These are phyloP conservation scores for Aphyosemion australe DNA, from an alignment of 2,113 vertebrate genomes.

Conservation along the genomic window DNA sequence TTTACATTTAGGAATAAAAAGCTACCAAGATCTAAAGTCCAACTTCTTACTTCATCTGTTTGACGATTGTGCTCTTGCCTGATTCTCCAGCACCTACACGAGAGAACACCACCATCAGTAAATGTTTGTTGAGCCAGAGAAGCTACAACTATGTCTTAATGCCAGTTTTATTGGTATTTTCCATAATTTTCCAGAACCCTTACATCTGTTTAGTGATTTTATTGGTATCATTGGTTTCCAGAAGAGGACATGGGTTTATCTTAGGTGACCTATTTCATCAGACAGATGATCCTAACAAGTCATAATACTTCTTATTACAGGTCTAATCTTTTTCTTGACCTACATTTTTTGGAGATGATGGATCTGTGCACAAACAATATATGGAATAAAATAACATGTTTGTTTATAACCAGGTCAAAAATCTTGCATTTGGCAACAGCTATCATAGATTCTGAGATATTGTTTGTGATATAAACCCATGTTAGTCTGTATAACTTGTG, in stretches of 20 bases:
- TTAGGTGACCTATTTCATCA: slow-evolving; percentile 3
- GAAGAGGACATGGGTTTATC: not conserved
- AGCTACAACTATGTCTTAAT: not conserved
- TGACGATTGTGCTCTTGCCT: slow-evolving; percentile 98
- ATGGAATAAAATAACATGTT: not conserved
- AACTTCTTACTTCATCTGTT: slow-evolving; percentile 97
- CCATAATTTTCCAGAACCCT: not conserved
- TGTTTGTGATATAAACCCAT: not conserved
- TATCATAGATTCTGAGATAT: not conserved
- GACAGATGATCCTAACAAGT: slow-evolving; percentile 30
- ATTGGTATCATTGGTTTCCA: not conserved
- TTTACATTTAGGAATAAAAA: not conserved
- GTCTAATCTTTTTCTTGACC: slow-evolving; percentile 67
- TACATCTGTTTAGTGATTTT: not conserved
- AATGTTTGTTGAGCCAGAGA: too few species aligned
- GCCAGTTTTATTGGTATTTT: not conserved
- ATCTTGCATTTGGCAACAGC: not conserved
- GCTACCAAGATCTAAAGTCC: not conserved
- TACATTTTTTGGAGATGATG: slow-evolving; percentile 41
- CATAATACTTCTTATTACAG: slow-evolving; percentile 59
- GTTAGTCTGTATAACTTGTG: not conserved
- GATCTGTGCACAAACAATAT: slow-evolving; percentile 7
- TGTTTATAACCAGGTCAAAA: not conserved
- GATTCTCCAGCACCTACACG: slow-evolving; percentile 93
- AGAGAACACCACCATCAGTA: slow-evolving; percentile 1